A percentile compares a stretch with the other conserved stretches of the same genome.
Conservation (phyloP, 1,140 invertebrate genomes). For the Orius insidiosus region DNA sequence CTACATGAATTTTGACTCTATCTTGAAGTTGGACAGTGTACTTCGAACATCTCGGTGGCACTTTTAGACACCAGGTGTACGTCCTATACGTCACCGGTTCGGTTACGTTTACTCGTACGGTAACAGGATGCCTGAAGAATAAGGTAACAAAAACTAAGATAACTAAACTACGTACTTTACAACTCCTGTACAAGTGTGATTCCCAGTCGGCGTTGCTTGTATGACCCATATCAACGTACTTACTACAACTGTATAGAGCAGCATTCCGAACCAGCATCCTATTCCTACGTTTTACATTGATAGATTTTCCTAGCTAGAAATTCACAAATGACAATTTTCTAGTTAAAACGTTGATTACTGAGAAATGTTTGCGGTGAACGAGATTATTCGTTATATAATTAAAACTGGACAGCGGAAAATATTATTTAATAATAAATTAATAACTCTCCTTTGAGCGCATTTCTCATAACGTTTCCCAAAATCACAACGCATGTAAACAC, state of each 20-base stretch:
- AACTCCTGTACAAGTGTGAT: slow-evolving; percentile 14
- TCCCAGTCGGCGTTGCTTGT: slow-evolving; percentile 8
- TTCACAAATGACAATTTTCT: slow-evolving; percentile 1
- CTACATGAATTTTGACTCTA: slow-evolving; percentile 18
- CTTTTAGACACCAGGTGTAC: slow-evolving; percentile 21
- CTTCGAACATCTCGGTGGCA: slow-evolving; percentile 22
- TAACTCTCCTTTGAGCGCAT: too few species aligned
- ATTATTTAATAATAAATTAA: too few species aligned
- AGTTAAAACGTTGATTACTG: too few species aligned
- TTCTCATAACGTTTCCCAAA: too few species aligned
- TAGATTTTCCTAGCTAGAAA: too few species aligned
- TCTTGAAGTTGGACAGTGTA: slow-evolving; percentile 19
- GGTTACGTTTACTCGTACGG: slow-evolving; percentile 16
- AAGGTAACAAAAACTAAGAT: neutral
- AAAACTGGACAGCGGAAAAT: neutral
- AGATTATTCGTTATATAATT: neutral
- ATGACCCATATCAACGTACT: slow-evolving; percentile 1
- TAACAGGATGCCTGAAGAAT: slow-evolving; percentile 16
- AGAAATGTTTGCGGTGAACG: neutral
- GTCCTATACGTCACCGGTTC: slow-evolving; percentile 19
- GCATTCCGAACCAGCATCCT: slow-evolving; percentile 6
- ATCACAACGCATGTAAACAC: too few species aligned
- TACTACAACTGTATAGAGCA: neutral
- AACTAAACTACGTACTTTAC: slow-evolving; percentile 12
- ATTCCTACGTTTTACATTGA: neutral